These are phyloP conservation scores for Zygaena filipendulae DNA, from an alignment of 2,888 invertebrate genomes.

Conservation along the genomic window DNA sequence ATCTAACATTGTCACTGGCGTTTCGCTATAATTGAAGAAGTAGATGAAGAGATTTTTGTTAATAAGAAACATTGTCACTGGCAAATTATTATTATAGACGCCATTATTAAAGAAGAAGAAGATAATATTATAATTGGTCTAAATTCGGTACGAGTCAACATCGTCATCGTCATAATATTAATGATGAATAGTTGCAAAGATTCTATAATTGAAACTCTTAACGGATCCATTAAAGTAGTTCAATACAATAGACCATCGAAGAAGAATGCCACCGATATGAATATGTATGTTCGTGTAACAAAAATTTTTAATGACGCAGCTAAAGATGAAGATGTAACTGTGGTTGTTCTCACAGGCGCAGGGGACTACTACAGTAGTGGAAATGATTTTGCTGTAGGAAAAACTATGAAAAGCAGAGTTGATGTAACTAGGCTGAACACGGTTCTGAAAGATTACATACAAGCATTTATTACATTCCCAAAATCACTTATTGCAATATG, in stretches of 20 bases:
- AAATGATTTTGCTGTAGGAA: constrained; percentile 70
- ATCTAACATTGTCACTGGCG: too few relatives aligned
- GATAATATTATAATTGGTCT: too few relatives aligned
- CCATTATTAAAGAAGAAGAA: too few relatives aligned
- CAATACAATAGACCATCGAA: constrained; percentile 80
- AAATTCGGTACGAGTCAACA: too few relatives aligned
- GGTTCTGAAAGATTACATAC: constrained; percentile 71
- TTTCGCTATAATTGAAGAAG: too few relatives aligned
- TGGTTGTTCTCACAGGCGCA: constrained; percentile 82
- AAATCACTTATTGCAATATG: constrained; percentile 89
- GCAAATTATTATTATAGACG: too few relatives aligned
- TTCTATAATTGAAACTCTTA: constrained; percentile 31
- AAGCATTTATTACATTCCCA: constrained; percentile 84
- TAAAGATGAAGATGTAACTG: constrained; percentile 70
- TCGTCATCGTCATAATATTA: too few relatives aligned
- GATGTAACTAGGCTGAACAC: constrained; percentile 9
- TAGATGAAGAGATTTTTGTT: too few relatives aligned
- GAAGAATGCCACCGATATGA: constrained; percentile 79
- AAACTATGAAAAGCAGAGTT: constrained; percentile 23
- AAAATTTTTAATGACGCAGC: constrained; percentile 76
- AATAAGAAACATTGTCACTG: too few relatives aligned
- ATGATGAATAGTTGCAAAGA: too few relatives aligned
- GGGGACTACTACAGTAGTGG: constrained; percentile 89
- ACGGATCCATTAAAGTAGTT: constrained; percentile 55
- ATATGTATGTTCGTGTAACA: constrained; percentile 75